Base-by-base conservation (phyloP, 1,140 invertebrate genomes). In the Anadara kagoshimensis region DNA sequence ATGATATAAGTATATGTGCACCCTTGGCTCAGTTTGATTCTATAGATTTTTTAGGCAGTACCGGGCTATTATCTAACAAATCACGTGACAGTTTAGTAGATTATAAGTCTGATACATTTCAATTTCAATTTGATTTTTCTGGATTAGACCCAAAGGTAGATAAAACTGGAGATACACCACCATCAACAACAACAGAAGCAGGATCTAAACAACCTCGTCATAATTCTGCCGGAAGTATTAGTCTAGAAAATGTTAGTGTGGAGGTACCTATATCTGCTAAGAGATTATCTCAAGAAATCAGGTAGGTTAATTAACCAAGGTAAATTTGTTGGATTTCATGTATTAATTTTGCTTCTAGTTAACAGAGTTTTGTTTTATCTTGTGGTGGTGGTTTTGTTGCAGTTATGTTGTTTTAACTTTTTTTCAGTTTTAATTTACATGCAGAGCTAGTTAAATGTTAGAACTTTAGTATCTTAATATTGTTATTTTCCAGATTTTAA, bases 71-170 rank as follows among this genome's bases (percentile, higher is more conserved):
- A 14, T 51, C 58, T 64, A 61, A 68, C 65, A 73, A 67, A 56
- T 70, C 62, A 64, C 75, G 54, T 65, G 71, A 69, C 57, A 72
- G 68, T 59, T 58, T 54, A 51, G 59, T 81, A 67, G 71, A 75
- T 59, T 74, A 78, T 76, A 65, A 72, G 45, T 76, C 76, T 78
- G 79, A 81, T 71, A 76, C 74, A 64, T 81, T 81, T 76, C 65
- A 77, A 74, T 80, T 80, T 80, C 73, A 81, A 81, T 81, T 81
- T 81, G 79, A 81, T 81, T 81, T 81, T 81, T 81, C 79, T 78
- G 79, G 76, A 78, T 72, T 81, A 81, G 79, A 81, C 66, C 22
- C 8, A 54, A 43, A 75, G 54, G 54, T 44, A 61, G 49, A 41
- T 5, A 69, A 69, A 47, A 47, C 59, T 68, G 67, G 62, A 26